Percentiles rank a stretch among this genome's conserved stretches.
phyloP scores from a whole-genome alignment of 2,113 vertebrate species.

The Leptobrachium leishanense region DNA sequence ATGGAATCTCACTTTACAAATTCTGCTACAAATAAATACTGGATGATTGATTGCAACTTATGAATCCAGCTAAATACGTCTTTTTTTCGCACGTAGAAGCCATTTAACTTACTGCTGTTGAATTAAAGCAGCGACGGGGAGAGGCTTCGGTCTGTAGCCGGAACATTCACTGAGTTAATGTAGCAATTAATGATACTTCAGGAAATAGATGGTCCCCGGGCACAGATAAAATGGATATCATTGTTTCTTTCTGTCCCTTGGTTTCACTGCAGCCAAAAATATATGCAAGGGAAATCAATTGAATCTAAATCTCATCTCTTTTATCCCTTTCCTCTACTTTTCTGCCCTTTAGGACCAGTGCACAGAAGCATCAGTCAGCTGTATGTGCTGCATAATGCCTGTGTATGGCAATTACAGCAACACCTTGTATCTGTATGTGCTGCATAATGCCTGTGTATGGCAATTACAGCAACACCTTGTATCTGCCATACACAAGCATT shows the following conservation, averaged over 20 bases:
- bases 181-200: slow-evolving; percentile 65
- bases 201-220: slow-evolving; percentile 66
- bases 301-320: slow-evolving; percentile 68
- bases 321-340: slow-evolving; percentile 21
- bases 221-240: slow-evolving; percentile 69
- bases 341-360: slow-evolving; percentile 13
- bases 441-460: too few relatives aligned
- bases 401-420: too few relatives aligned
- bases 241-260: slow-evolving; percentile 62
- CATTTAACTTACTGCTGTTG: slow-evolving; percentile 43
- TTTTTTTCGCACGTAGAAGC: neutral
- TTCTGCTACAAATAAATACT: too few relatives aligned
- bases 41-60: too few relatives aligned
- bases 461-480: too few relatives aligned
- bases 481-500: too few relatives aligned
- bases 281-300: slow-evolving; percentile 70
- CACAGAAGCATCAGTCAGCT: neutral
- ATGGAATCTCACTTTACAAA: too few relatives aligned
- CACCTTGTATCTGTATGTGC: too few relatives aligned
- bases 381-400: too few relatives aligned
- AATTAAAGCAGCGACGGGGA: slow-evolving; percentile 28
- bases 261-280: slow-evolving; percentile 70
- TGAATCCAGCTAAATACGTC: too few relatives aligned
- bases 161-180: slow-evolving; percentile 20
- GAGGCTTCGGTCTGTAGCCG: slow-evolving; percentile 12